Evolutionary conservation across 2,113 vertebrate species (phyloP), one percentile per base, ranked within the genome.

Genomic region (Corythoichthys intestinalis): DNA sequence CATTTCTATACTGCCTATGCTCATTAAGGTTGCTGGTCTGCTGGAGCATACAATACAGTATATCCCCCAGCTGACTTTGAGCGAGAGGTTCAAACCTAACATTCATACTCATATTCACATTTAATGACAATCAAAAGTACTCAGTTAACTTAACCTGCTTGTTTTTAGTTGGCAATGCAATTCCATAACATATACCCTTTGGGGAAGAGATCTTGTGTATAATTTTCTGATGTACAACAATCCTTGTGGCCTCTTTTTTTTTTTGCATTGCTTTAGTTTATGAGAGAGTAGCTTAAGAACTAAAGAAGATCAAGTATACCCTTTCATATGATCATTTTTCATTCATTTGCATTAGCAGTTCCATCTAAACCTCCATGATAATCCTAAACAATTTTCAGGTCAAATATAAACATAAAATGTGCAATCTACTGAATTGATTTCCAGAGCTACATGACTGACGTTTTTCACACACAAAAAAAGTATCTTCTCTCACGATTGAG

Each of bases 371-470:
- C n/a, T 54, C 20, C n/a, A 50, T 41, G 53, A 62, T 82, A 71
- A 73, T 75, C 67, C 68, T 35, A 65, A 14, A 6, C 47, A 61
- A 58, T 60, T 61, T 74, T 44, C 15, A 71, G 50, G 63, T 84
- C 70, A 2, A 64, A 65, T 41, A 47, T 59, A 78, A 65, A 73
- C 37, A 68, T 13, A 70, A 65, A 65, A 44, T 38, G 11, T 4
- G 67, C 59, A 70, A 44, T 44, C 38, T 63, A 63, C 65, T 68
- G 56, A 66, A 73, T 59, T 74, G 65, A 77, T 72, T 78, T 77
- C 66, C 65, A 72, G 66, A 72, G 50, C 74, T 47, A 62, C 58
- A 59, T 60, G 57, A 49, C 39, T 59, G n/a, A 3, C 41, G 71
- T 12, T 66, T 39, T 28, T 28, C 20, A 28, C 20, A 38, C 61